Base-by-base conservation (phyloP, 2,888 invertebrate species). In the Phrixothrix hirtus region DNA sequence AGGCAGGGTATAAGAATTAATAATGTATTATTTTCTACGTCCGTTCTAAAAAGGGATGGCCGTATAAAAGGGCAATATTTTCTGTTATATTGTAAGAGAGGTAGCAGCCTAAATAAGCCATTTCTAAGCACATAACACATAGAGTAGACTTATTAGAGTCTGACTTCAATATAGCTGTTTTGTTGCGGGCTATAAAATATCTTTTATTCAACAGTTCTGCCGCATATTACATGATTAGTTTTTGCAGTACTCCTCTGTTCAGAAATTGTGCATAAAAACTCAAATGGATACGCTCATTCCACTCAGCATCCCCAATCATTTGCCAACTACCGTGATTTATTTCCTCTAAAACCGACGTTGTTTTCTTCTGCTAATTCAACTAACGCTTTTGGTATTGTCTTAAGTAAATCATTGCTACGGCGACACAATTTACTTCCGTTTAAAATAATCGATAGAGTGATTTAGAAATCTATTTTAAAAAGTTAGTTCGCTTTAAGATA, bases 51-150 rank as follows among this genome's bases (percentile, higher is more conserved):
- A 55, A 44, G 45, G 49, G 49, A 45, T 21, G 42, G 35, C 16
- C 41, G 45, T 46, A 50, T 44, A 55, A 55, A 50, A 49, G 41
- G 25, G 55, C 55, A 55, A 46, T 55, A 55, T 55, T 55, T 55
- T 42, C 41, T 35, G 54, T 45, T 50, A 50, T 50, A 55, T 55
- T 50, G 50, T 50, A 43, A 50, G 46, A n/a, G n/a, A n/a, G n/a
- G 55, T 64, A 66, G 63, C 61, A 60, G 61, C 58, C 62, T 68
- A 70, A 71, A 65, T 65, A 63, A 65, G 69, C 70, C 68, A 70
- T 70, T 71, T 66, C 69, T 71, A 70, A 69, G 70, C 70, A 59
- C 66, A 69, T 69, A 69, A 68, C 67, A 66, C 67, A 69, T 66
- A 69, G 63, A 67, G 60, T 59, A 60, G 61, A 63, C 67, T 69